Percentiles rank a stretch among this genome's conserved stretches.
phyloP scores from a whole-genome alignment of 2,888 invertebrate genomes.

The Drosophila monieri region DNA sequence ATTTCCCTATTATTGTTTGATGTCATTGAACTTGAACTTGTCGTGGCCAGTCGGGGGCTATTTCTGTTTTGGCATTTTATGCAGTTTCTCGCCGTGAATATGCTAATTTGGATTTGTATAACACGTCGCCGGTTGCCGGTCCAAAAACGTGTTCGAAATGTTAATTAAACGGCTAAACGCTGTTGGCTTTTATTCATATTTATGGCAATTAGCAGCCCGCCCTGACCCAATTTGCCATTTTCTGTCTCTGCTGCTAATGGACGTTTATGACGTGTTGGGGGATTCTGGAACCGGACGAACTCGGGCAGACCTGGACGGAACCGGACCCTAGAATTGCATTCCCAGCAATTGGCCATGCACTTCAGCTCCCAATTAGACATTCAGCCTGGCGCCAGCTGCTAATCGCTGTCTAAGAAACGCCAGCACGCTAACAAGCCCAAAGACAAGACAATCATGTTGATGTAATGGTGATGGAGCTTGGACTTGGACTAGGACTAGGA shows the following conservation, averaged over 20 bases:
- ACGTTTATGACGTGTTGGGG: slow-evolving; percentile 28
- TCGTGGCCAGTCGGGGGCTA: slow-evolving; percentile 31
- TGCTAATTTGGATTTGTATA: slow-evolving; percentile 67
- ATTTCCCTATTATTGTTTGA: slow-evolving; percentile 66
- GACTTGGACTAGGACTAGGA: background rate
- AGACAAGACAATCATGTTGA: slow-evolving; percentile 33
- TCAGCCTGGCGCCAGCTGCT: slow-evolving; percentile 45
- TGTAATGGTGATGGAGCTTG: slow-evolving; percentile 4
- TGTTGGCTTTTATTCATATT: slow-evolving; percentile 60
- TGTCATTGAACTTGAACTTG: slow-evolving; percentile 79
- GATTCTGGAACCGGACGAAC: slow-evolving; percentile 1
- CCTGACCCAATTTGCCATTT: slow-evolving; percentile 65
- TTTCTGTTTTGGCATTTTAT: slow-evolving; percentile 67
- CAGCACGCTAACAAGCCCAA: slow-evolving; percentile 46
- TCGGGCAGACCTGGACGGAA: background rate
- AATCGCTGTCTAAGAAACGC: slow-evolving; percentile 39
- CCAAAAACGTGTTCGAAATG: slow-evolving; percentile 73
- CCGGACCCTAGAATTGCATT: slow-evolving; percentile 8
- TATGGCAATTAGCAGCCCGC: slow-evolving; percentile 65
- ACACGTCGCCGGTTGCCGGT: slow-evolving; percentile 49
- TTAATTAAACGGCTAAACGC: slow-evolving; percentile 64
- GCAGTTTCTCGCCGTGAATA: slow-evolving; percentile 74
- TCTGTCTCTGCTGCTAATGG: slow-evolving; percentile 48
- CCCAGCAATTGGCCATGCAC: slow-evolving; percentile 20
- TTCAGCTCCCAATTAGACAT: slow-evolving; percentile 34